Evolutionary conservation across 1,140 invertebrate species (phyloP).

Genomic region (Megathymus violae): DNA sequence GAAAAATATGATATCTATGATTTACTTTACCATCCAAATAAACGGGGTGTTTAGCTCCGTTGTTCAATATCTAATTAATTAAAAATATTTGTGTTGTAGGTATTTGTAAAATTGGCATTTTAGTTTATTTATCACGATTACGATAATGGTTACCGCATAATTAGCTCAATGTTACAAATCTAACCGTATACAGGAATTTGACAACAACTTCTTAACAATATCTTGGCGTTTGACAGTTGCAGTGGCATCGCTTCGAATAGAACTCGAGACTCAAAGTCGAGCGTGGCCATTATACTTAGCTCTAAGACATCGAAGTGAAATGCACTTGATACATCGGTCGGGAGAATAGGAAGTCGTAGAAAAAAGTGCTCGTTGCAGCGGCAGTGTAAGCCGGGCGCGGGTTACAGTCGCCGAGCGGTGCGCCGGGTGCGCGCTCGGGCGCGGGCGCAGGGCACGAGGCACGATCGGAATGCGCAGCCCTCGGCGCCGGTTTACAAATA

Average conservation of each 20-base stretch:
- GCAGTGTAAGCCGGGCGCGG: conserved; percentile 53
- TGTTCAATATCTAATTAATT: no score
- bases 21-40: no score
- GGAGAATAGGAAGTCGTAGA: conserved; percentile 26
- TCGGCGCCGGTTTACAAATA: conserved; percentile 82
- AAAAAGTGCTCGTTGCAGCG: conserved; percentile 32
- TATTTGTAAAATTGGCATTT: conserved; percentile 27
- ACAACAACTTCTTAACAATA: conserved; percentile 62
- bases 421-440: conserved; percentile 46
- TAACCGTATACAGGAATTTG: conserved; percentile 51
- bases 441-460: conserved; percentile 69
- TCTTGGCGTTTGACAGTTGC: conserved; percentile 62
- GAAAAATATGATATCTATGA: no score
- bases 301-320: conserved; percentile 36
- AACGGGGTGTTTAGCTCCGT: no score
- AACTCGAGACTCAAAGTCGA: conserved; percentile 52
- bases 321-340: conserved; percentile 53
- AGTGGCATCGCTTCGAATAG: conserved; percentile 64
- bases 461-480: conserved; percentile 77
- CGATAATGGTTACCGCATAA: conserved; percentile 25
- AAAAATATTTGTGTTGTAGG: no score
- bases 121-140: conserved; percentile 1
- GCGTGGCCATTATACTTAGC: conserved; percentile 27
- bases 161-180: conserved; percentile 39
- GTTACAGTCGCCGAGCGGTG: conserved; percentile 40